Evolutionary conservation across 2,797 vertebrate species (phyloP).

Genomic region (Myoxocephalus aenaeus): DNA sequence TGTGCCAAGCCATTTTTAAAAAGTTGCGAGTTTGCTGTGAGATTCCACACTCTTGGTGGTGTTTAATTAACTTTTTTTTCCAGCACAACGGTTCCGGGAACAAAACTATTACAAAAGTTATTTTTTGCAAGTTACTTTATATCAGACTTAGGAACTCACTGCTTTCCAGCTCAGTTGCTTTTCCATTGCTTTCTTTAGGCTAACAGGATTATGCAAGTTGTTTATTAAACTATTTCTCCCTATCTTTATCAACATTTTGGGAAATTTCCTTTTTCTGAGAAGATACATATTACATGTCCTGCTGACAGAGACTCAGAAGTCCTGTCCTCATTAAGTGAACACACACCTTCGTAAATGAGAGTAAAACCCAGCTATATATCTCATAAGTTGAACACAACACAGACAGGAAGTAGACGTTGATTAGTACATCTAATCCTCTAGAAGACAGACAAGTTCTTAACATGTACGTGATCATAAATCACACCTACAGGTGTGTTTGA

Average conservation of each 20-base stretch:
- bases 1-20: conserved; percentile 57
- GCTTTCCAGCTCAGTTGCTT: neutral
- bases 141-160: conserved; percentile 18
- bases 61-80: conserved; percentile 74
- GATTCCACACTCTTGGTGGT: conserved; percentile 56
- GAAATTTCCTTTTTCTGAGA: conserved; percentile 10
- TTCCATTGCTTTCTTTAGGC: neutral
- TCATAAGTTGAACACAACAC: conserved; percentile 2
- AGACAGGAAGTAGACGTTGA: conserved; percentile 15
- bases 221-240: neutral
- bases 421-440: conserved; percentile 7
- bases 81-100: conserved; percentile 66
- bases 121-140: conserved; percentile 36
- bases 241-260: conserved; percentile 18
- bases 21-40: conserved; percentile 50
- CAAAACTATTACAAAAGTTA: conserved; percentile 65
- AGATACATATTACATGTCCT: conserved; percentile 23
- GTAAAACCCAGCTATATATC: neutral
- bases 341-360: neutral
- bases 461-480: conserved; percentile 15
- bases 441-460: too few species aligned
- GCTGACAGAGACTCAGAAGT: neutral
- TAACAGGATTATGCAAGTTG: neutral
- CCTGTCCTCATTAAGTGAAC: neutral
- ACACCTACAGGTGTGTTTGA: conserved; percentile 19